Conservation (phyloP, 2,888 invertebrate species). For the Mythimna albipuncta region DNA sequence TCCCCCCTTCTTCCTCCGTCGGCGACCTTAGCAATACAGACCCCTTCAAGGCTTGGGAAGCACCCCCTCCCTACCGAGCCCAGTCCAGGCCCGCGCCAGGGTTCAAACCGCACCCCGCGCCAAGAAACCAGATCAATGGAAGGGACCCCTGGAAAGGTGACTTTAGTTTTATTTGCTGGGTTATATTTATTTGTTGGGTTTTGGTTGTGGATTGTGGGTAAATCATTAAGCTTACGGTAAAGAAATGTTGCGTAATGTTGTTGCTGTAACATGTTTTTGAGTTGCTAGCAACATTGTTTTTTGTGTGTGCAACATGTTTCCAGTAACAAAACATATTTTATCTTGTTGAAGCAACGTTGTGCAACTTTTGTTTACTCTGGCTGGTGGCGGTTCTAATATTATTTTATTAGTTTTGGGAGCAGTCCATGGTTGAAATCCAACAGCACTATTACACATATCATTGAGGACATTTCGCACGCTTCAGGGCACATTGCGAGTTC, state of each 20-base stretch:
- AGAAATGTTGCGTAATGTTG: background rate
- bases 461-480: conserved; percentile 58
- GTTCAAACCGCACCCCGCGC: conserved; percentile 83
- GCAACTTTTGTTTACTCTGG: background rate
- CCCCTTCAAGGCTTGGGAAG: conserved; percentile 85
- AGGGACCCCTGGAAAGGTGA: conserved; percentile 92
- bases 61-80: conserved; percentile 66
- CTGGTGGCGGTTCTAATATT: conserved; percentile 49
- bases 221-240: background rate
- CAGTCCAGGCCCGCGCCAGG: conserved; percentile 71
- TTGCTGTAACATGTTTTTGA: conserved; percentile 14
- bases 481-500: conserved; percentile 64
- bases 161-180: conserved; percentile 88
- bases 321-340: background rate
- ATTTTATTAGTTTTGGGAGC: conserved; percentile 53
- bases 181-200: conserved; percentile 71
- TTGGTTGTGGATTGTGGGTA: conserved; percentile 78
- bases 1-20: conserved; percentile 82
- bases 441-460: conserved; percentile 61
- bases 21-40: conserved; percentile 82
- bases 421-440: conserved; percentile 76
- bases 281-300: conserved; percentile 4
- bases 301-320: background rate
- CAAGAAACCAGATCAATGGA: conserved; percentile 85
- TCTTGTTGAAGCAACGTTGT: background rate